A percentile compares a stretch with the other conserved stretches of the same genome.
These are phyloP conservation scores for Heliothis virescens DNA, from an alignment of 1,140 invertebrate species.

Conservation along the genomic window DNA sequence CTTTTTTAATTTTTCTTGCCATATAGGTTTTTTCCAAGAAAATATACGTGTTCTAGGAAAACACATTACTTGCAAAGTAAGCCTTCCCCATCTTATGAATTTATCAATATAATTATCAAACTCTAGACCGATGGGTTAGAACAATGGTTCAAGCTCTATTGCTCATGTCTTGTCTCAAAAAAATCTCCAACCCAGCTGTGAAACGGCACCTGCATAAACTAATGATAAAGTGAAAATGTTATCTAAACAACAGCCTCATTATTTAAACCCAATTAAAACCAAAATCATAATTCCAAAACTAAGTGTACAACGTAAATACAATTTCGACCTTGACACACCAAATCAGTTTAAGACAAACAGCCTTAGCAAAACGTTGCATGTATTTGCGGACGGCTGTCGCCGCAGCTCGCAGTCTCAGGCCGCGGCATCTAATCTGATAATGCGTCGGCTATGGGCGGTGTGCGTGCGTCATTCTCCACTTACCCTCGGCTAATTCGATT, in stretches of 20 bases:
- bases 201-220: not conserved
- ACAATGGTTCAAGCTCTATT: too few relatives aligned
- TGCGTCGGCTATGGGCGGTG: conserved; percentile 75
- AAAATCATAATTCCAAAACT: conserved; percentile 5
- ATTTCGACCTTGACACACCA: conserved; percentile 56
- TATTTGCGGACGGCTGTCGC: conserved; percentile 61
- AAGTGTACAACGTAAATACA: not conserved
- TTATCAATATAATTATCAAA: too few relatives aligned
- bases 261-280: conserved; percentile 9
- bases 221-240: not conserved
- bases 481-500: conserved; percentile 73
- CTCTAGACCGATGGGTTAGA: too few relatives aligned
- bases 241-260: not conserved
- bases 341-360: conserved; percentile 62
- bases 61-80: too few relatives aligned
- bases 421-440: conserved; percentile 76
- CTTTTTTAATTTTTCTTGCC: too few relatives aligned
- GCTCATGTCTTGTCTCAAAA: too few relatives aligned
- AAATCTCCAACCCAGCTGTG: too few relatives aligned
- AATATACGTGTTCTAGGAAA: too few relatives aligned
- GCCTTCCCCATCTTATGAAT: too few relatives aligned
- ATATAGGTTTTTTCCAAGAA: too few relatives aligned
- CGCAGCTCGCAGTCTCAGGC: conserved; percentile 46
- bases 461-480: conserved; percentile 68
- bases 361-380: conserved; percentile 45